Percentiles rank a stretch among this genome's conserved stretches.
These are phyloP conservation scores for Rhynchopsitta pachyrhyncha DNA, from an alignment of 2,113 vertebrate genomes.

Conservation along the genomic window DNA sequence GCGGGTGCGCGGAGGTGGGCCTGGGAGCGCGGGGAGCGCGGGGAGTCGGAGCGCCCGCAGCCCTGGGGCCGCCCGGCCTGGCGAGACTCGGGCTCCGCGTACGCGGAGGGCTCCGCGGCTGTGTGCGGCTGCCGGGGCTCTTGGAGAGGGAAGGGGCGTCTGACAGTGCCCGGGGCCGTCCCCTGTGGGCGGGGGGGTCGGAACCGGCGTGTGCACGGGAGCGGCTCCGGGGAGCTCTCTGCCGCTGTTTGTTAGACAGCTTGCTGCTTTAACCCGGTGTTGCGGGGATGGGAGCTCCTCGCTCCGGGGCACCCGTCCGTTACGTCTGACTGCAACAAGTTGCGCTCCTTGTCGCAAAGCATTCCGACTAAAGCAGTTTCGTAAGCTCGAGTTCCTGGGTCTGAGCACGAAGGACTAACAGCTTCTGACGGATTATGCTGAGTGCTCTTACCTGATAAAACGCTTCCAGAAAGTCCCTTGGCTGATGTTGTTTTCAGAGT, in stretches of 20 bases:
- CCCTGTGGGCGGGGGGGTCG: not conserved
- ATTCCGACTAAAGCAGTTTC: no score
- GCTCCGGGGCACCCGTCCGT: rapidly evolving
- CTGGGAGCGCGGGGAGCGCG: not conserved
- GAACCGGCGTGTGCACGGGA: rapidly evolving
- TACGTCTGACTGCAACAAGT: not conserved
- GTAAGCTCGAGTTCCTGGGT: not conserved
- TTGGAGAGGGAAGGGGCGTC: rapidly evolving
- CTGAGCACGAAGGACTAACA: not conserved
- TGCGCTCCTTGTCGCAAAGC: no score
- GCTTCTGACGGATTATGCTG: not conserved
- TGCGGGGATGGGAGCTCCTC: rapidly evolving
- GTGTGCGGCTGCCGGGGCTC: not conserved
- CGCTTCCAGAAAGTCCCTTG: slow-evolving; percentile 21
- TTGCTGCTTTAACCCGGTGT: not conserved
- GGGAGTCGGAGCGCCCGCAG: not conserved
- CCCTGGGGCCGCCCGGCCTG: not conserved
- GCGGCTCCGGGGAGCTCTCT: rapidly evolving
- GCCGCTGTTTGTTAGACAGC: rapidly evolving
- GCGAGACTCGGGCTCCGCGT: rapidly evolving
- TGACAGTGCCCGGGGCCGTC: rapidly evolving
- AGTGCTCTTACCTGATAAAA: not conserved
- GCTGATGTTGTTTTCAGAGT: not conserved
- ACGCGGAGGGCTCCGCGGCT: rapidly evolving
- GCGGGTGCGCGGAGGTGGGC: not conserved